Base-by-base conservation (phyloP, 2,888 invertebrate genomes). In the Caenorhabditis auriculariae region DNA sequence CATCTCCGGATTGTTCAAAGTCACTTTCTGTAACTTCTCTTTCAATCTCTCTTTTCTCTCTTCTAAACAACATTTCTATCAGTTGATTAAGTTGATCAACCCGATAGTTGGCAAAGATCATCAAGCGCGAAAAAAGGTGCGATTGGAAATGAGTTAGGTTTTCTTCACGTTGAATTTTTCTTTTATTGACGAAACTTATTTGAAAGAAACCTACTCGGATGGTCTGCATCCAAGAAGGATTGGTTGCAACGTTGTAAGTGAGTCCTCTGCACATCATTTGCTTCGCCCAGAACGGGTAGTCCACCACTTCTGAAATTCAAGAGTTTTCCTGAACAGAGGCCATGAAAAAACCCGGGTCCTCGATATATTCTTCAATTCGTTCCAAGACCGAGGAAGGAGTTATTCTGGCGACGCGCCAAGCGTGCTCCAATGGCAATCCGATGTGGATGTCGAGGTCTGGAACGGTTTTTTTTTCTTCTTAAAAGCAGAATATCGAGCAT, bases 1-100 rank as follows among this genome's bases (percentile, higher is more conserved):
- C 32, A 71, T 44, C 19, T 73, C 74, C 6, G 73, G 73, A 44
- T 73, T 74, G 51, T 73, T 73, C 42, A 73, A 45, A 7, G 69
- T 73, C 53, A 71, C 59, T 21, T 53, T 45, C 65, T 70, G 32
- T 19, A 71, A 56, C 23, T 23, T 27, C 15, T 32, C 45, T 29
- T 39, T n/a, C 39, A n/a, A n/a, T n/a, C n/a, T n/a, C n/a, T n/a
- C 9, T 17, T 9, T 17, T 21, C 12, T 45, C 15, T 45, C 9
- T 12, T 1, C 42, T 41, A 9, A 12, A 37, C n/a, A 37, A 47
- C 23, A 37, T 7, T 15, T 19, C n/a, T n/a, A n/a, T n/a, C n/a
- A n/a, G n/a, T n/a, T n/a, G n/a, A n/a, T n/a, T n/a, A n/a, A n/a
- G n/a, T n/a, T n/a, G n/a, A n/a, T n/a, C n/a, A n/a, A n/a, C n/a